These are phyloP conservation scores for Lysiphlebus fabarum DNA, from an alignment of 1,140 invertebrate genomes.

Conservation along the genomic window DNA sequence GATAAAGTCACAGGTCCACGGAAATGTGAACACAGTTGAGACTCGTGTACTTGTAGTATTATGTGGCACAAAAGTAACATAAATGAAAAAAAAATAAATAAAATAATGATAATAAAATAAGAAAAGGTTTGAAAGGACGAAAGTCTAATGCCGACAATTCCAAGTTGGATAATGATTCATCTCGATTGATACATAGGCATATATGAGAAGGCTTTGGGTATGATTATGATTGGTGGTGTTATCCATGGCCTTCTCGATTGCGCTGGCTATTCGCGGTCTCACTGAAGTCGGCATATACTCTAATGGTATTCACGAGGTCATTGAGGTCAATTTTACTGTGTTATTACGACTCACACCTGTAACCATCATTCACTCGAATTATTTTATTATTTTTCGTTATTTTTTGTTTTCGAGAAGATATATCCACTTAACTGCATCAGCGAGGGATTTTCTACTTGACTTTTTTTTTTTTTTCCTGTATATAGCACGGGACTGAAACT, in stretches of 20 bases:
- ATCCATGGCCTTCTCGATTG: slow-evolving; percentile 35
- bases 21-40: too few relatives aligned
- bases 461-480: slow-evolving; percentile 9
- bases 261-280: slow-evolving; percentile 35
- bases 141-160: slow-evolving; percentile 44
- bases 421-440: slow-evolving; percentile 27
- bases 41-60: too few relatives aligned
- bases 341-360: slow-evolving; percentile 55
- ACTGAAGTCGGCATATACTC: slow-evolving; percentile 34
- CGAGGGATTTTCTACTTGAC: slow-evolving; percentile 22
- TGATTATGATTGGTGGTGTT: slow-evolving; percentile 50
- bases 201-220: not conserved
- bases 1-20: slow-evolving; percentile 2
- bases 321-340: slow-evolving; percentile 44
- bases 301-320: slow-evolving; percentile 40
- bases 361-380: slow-evolving; percentile 25
- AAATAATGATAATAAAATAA: too few relatives aligned
- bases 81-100: too few relatives aligned
- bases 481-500: not conserved
- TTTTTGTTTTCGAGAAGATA: slow-evolving; percentile 28
- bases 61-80: too few relatives aligned
- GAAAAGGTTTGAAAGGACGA: not conserved
- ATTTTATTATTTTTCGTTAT: not conserved
- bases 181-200: slow-evolving; percentile 48
- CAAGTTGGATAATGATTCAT: slow-evolving; percentile 41